Evolutionary conservation across 2,888 invertebrate genomes (phyloP), one percentile per base, ranked within the genome.

Genomic region (Nomada ruficornis): DNA sequence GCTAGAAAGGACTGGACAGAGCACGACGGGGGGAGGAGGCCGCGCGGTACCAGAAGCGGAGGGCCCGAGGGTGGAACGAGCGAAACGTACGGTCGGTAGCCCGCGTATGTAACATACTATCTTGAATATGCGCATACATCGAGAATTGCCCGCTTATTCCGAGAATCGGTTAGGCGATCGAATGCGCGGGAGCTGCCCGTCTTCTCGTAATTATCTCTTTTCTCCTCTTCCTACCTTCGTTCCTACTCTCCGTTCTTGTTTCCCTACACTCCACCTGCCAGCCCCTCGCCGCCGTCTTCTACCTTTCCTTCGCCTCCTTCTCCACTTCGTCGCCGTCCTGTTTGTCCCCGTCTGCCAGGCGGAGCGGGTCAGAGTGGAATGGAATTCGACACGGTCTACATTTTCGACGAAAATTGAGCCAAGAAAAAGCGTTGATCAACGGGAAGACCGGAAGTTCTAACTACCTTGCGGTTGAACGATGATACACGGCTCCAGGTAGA

Each of bases 111-210:
- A 93, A 92, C 92, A 92, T 93, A 93, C 93, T 93, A 93, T 93
- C 93, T 93, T 92, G 93, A 93, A 93, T 93, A 93, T 93, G 93
- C 92, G 93, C 92, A 93, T 93, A 92, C 91, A 92, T 92, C 91
- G 91, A 89, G 87, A 76, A 76, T 71, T 83, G 85, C 86, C 89
- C 91, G 91, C 89, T 91, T 92, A 91, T 94, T 93, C 93, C 91
- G 88, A 91, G 93, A 93, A 93, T 93, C 91, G 91, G 92, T 89
- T 84, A 86, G 82, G 88, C 92, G 92, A 91, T 93, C 92, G 89
- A 88, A 83, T 85, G 91, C 91, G 91, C 93, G 93, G 93, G 91
- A 93, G 93, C 92, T 93, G 91, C 91, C 89, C 89, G 91, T 92
- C 91, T 91, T 92, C 91, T 90, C 92, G 93, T 94, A 94, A 94